Evolutionary conservation across 2,888 invertebrate species (phyloP).

Genomic region (Pachymerium ferrugineum): DNA sequence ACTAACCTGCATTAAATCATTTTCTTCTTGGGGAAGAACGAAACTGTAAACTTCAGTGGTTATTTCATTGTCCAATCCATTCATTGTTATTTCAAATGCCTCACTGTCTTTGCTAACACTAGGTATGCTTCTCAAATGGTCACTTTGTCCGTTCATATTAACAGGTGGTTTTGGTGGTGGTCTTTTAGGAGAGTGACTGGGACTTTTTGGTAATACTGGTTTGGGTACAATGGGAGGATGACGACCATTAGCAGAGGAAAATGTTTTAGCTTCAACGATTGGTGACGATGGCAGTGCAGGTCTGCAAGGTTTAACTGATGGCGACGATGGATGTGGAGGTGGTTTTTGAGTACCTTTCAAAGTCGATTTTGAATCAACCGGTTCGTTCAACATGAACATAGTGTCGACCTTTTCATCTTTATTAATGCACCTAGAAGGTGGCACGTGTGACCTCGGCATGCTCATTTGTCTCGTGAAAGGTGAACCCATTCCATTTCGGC

Average conservation of each 20-base stretch:
- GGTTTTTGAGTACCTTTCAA: neutral
- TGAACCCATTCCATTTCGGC: neutral
- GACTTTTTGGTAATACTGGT: constrained; percentile 26
- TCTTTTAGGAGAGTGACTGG: neutral
- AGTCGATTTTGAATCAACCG: neutral
- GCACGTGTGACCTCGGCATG: neutral
- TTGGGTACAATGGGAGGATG: neutral
- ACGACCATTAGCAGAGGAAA: neutral
- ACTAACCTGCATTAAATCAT: neutral
- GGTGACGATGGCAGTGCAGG: neutral
- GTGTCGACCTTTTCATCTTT: neutral
- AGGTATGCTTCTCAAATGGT: neutral
- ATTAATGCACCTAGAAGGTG: too few species aligned
- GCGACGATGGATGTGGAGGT: neutral
- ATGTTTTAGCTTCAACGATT: neutral
- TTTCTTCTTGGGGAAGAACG: constrained; percentile 12
- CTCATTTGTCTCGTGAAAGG: constrained; percentile 30
- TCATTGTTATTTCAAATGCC: neutral
- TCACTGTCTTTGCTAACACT: neutral
- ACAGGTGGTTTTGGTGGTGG: neutral
- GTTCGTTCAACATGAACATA: too few species aligned
- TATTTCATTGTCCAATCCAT: neutral
- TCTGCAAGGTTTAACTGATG: neutral
- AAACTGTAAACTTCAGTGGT: constrained; percentile 6
- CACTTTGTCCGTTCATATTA: neutral